Evolutionary conservation across 2,797 vertebrate species (phyloP), one percentile per base, ranked within the genome.

Genomic region (Eurystomus glaucurus): DNA sequence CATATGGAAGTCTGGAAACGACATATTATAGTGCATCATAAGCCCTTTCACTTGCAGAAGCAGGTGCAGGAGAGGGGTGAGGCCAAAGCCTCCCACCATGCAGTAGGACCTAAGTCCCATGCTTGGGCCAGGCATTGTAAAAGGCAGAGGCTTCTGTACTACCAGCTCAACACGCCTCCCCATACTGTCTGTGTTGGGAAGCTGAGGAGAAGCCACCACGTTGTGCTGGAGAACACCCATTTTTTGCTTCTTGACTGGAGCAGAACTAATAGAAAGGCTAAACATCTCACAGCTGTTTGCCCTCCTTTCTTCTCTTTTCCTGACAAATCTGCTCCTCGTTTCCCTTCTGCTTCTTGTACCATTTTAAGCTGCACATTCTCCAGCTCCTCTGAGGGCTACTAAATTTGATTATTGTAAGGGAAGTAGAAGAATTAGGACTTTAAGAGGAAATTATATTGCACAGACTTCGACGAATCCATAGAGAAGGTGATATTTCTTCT

Each of bases 101-200:
- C n/a, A 69, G 19, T 14, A 23, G 0, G 1, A 39, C 19, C 66
- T 43, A 26, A 74, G 31, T 11, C 14, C 14, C 3, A 1, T 0
- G 1, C 37, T 25, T 50, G 37, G 50, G 45, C 29, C 43, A 51
- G n/a, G 37, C 11, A 10, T 37, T 52, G 28, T 14, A 23, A 22
- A 48, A 46, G 3, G 10, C 26, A 31, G 22, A 62, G 26, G 43
- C 6, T 15, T 11, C 11, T 4, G 10, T 8, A 37, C 14, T 14
- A 29, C 23, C 48, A 70, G 25, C 8, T 6, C 0, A 1, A 52
- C 57, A 70, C 3, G 35, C 22, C 14, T 43, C 23, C 26, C 19
- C 23, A 13, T 14, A 19, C 51, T 57, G 19, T 23, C 45, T 28
- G 11, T 1, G 0, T 0, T 23, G n/a, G 11, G 4, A 22, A 35